Evolutionary conservation across 2,797 vertebrate genomes (phyloP), one percentile per base, ranked within the genome.

Genomic region (Enteromius viviparus): DNA sequence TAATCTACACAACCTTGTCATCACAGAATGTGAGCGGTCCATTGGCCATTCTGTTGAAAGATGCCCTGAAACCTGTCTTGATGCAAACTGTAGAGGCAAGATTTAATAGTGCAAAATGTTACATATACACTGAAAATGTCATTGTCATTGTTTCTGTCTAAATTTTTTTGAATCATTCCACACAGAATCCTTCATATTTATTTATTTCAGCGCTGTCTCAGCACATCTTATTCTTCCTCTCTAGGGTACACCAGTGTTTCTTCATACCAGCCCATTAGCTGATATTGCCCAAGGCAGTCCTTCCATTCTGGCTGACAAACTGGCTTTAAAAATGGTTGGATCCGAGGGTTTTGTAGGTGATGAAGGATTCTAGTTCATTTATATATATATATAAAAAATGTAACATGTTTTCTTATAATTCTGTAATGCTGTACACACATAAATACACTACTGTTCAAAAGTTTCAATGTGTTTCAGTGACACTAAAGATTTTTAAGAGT

Each of bases 271-370:
- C 83, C 95, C 95, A 0, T 97, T 95, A 85, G 95, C 94, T 89
- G 96, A 96, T 86, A 95, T 95, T 4, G 94, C 95, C 53, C 95
- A 96, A 3, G 94, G 95, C 19, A 95, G 95, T 89, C 95, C 95
- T 32, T 96, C 96, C 2, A 92, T 96, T 88, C 83, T 96, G 84
- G 95, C 96, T 78, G 95, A 96, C 88, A 95, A 95, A 88, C 94
- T 96, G 51, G 96, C 96, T 1, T 91, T 97, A 87, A 97, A 97
- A 84, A 91, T 97, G 40, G 96, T 97, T 64, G 96, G 96, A 32
- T 92, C 95, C 15, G 91, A 95, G 0, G 96, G 96, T 7, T 96
- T 96, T 91, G 96, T 97, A 65, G 96, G 96, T 96, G 89, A 94
- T 85, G 80, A 60, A 26, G 7, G 17, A 26, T 47, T 47, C 53